Conservation (phyloP, 2,797 vertebrate species). For the Xyrichtys novacula region DNA sequence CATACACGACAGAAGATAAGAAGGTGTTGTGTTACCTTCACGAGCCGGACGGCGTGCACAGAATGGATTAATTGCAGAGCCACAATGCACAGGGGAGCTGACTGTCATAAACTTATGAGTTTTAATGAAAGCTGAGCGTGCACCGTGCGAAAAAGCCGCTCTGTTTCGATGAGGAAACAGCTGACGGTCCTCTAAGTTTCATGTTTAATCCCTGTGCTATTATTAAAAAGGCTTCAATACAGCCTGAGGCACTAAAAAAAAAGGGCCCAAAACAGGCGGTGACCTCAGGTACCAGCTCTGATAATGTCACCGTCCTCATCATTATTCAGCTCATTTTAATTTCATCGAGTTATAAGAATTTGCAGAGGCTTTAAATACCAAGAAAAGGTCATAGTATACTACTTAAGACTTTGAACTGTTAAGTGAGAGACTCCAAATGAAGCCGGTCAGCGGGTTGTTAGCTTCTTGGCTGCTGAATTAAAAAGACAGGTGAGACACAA, state of each 20-base stretch:
- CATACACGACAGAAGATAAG: constrained; percentile 60
- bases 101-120: constrained; percentile 57
- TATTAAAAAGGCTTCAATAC: constrained; percentile 36
- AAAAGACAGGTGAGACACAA: background rate
- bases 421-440: constrained; percentile 21
- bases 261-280: background rate
- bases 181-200: constrained; percentile 45
- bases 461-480: constrained; percentile 1
- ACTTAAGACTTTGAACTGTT: constrained; percentile 7
- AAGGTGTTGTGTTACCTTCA: constrained; percentile 61
- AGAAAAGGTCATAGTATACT: constrained; percentile 50
- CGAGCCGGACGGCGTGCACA: constrained; percentile 42
- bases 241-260: background rate
- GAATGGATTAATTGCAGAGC: constrained; percentile 66
- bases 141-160: constrained; percentile 13
- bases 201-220: constrained; percentile 18
- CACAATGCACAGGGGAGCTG: constrained; percentile 44
- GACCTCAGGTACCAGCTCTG: constrained; percentile 31
- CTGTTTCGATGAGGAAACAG: constrained; percentile 37
- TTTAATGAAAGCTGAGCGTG: constrained; percentile 50
- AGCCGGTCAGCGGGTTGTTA: constrained; percentile 2
- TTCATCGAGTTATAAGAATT: constrained; percentile 53
- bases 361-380: constrained; percentile 56
- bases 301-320: constrained; percentile 54
- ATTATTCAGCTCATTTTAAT: constrained; percentile 50